Base-by-base conservation (phyloP, 2,888 invertebrate genomes). In the Lepidonotus clava region DNA sequence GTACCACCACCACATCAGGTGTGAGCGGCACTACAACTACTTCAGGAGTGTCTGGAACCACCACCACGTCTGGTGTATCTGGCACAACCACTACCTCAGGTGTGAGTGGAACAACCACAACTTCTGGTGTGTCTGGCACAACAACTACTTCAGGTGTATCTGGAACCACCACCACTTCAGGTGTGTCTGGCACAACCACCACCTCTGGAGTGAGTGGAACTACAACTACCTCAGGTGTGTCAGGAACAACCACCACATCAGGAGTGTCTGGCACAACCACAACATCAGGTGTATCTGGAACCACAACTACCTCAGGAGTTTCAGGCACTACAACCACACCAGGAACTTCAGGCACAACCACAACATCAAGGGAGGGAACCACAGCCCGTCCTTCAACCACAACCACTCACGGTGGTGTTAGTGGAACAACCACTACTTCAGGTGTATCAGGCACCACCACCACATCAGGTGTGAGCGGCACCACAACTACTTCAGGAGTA, bases 151-250 rank as follows among this genome's bases (percentile, higher is more conserved):
- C 66, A 46, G 46, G 46, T 46, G 46, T 46, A 18, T 46, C 46
- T 46, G 46, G 46, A 4, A 66, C 66, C 34, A 71, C 71, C 36
- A 71, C 71, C n/a, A n/a, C n/a, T n/a, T n/a, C n/a, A n/a, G n/a
- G n/a, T n/a, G n/a, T n/a, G n/a, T 36, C 71, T 21, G 36, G 36
- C 0, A 71, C 71, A 34, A 71, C 71, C 11, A 34, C 71, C 34
- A 71, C 18, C 18, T 8, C n/a, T n/a, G n/a, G n/a, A n/a, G n/a
- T n/a, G n/a, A n/a, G n/a, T n/a, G 46, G 46, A 46, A 46, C 53
- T 1, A 53, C 53, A 4, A 53, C 71, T 36, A 34, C 36, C 38
- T n/a, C n/a, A n/a, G 71, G 71, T 34, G 71, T 71, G 1, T 34
- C 71, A 36, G 36, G 36, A 1, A 71, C 71, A 6, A 71, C 71